Percentiles rank a stretch among this genome's conserved stretches.
Evolutionary conservation across 2,888 invertebrate species (phyloP).

Genomic region (Suillia variegata): DNA sequence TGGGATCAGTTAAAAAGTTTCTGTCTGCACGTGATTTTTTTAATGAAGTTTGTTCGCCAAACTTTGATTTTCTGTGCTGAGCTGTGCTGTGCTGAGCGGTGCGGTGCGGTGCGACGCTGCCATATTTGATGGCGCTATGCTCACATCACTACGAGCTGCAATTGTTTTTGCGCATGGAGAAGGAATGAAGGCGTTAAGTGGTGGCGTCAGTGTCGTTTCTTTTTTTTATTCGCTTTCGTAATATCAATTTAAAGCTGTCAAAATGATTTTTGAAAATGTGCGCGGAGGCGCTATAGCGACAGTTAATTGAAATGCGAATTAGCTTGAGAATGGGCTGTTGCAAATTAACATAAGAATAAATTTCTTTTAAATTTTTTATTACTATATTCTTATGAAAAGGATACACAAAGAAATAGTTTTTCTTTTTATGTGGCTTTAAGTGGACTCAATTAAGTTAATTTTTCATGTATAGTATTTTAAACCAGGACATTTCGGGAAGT

Average conservation of each 20-base stretch:
- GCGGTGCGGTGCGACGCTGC: background rate
- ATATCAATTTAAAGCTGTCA: background rate
- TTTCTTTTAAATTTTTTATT: no score
- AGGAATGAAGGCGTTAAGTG: background rate
- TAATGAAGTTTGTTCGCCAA: conserved; percentile 9
- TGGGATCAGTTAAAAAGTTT: background rate
- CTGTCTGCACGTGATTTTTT: conserved; percentile 16
- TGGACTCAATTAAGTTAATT: no score
- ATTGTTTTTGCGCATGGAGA: conserved; percentile 1
- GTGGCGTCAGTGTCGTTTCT: background rate
- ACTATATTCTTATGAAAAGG: no score
- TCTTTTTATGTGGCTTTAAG: no score
- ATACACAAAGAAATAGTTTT: no score
- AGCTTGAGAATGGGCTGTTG: no score
- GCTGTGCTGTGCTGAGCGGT: no score
- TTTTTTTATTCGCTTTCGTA: background rate
- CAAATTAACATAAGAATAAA: no score
- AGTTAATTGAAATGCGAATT: no score
- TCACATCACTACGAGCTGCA: background rate
- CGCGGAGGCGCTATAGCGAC: background rate
- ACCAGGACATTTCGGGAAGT: no score
- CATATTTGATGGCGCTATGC: background rate
- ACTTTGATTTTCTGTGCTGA: conserved; percentile 3
- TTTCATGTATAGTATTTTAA: no score
- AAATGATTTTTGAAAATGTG: background rate